Conservation (phyloP, 2,888 invertebrate genomes). For the Frankliniella intonsa region DNA sequence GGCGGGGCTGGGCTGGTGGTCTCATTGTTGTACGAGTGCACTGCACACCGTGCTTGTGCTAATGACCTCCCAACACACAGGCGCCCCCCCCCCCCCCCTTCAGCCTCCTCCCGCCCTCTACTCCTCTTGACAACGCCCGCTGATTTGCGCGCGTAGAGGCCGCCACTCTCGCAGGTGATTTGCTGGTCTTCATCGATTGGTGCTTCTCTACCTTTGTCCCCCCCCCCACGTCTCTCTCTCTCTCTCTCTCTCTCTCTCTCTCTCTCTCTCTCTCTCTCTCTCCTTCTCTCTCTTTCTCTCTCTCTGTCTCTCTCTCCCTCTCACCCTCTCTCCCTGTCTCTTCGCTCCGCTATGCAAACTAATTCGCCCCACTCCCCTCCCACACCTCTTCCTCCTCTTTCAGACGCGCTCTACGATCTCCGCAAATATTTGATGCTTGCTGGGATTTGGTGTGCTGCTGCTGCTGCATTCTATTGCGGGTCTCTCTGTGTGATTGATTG, state of each 20-base stretch:
- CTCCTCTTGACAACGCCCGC: neutral
- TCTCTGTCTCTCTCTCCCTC: neutral
- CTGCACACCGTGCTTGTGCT: neutral
- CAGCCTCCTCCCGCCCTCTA: neutral
- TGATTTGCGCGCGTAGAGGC: neutral
- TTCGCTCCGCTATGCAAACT: constrained; percentile 1
- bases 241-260: no score
- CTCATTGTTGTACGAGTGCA: no score
- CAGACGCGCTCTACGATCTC: neutral
- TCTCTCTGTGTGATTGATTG: neutral
- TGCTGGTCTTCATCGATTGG: neutral
- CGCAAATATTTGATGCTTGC: neutral
- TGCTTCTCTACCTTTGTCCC: neutral
- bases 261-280: no score
- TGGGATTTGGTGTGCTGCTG: neutral
- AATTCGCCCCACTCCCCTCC: neutral
- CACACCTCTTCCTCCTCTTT: no score
- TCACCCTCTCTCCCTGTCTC: no score
- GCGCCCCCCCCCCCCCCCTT: neutral
- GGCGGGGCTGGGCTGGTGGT: no score
- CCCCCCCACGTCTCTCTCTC: neutral
- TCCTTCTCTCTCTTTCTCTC: neutral
- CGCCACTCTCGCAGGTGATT: no score
- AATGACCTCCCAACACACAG: neutral
- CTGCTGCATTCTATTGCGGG: neutral